Percentiles rank a stretch among this genome's conserved stretches.
Conservation (phyloP, 2,113 vertebrate genomes). For the Esox niger region DNA sequence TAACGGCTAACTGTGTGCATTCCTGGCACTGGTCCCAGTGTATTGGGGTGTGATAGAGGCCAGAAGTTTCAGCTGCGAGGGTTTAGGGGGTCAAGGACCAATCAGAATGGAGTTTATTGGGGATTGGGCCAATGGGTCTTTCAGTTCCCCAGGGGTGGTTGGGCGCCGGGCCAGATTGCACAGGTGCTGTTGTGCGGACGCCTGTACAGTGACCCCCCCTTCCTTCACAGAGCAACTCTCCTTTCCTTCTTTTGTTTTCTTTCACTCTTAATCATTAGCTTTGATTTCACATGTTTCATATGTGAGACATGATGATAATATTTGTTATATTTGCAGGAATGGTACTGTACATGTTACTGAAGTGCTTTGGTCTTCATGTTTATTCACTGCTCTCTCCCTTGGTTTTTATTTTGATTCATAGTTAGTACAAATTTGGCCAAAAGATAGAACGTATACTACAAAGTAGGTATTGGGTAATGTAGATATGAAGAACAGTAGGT, state of each 20-base stretch:
- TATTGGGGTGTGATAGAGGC: not conserved
- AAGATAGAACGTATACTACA: too few relatives aligned
- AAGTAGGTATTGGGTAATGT: too few relatives aligned
- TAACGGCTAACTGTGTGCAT: conserved; percentile 10
- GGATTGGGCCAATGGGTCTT: not conserved
- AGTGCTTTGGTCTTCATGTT: too few relatives aligned
- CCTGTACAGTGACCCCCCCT: too few relatives aligned
- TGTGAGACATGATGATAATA: not conserved
- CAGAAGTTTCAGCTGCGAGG: conserved; percentile 4
- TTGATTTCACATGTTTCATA: not conserved
- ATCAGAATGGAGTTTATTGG: not conserved
- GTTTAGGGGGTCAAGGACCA: not conserved
- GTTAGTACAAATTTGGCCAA: too few relatives aligned
- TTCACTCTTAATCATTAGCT: not conserved
- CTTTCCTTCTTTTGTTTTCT: not conserved
- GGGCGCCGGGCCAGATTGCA: not conserved
- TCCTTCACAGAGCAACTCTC: not conserved
- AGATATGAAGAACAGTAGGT: not conserved
- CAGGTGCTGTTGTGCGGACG: not conserved
- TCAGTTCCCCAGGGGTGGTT: not conserved
- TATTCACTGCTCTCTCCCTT: too few relatives aligned
- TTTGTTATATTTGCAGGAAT: not conserved
- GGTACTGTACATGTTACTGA: too few relatives aligned
- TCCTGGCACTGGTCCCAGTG: not conserved
- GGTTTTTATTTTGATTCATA: too few relatives aligned